Evolutionary conservation across 2,113 vertebrate species (phyloP), one percentile per base, ranked within the genome.

Genomic region (Centropus unirufus): DNA sequence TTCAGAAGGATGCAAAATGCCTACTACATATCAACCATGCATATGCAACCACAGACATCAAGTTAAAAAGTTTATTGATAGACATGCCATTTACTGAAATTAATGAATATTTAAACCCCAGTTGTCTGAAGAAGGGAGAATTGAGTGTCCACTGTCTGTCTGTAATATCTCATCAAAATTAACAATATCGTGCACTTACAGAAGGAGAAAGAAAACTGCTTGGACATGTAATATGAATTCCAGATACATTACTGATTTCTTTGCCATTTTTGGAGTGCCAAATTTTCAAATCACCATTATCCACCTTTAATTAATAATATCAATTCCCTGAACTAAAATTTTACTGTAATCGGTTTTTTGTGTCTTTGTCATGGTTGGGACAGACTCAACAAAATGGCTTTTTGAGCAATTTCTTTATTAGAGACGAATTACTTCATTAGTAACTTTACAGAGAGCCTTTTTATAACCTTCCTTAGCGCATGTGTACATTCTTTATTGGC

Each of bases 251-350:
- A 84, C 39, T 62, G 73, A 92, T 68, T 89, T 66, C 76, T 91
- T 96, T 92, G 66, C 49, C 30, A 47, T 89, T 93, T 93, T 84
- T 64, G 83, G 61, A 89, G 62, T 59, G 69, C 77, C 55, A 92
- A 84, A 64, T 91, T 94, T 96, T 94, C 13, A 13, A 90, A 96
- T 95, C 59, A 73, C 85, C 80, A 66, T 86, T 92, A 88, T 88
- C 92, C 92, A 95, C 58, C 54, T 92, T 83, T 93, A 96, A 97
- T 97, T 96, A 97, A 86, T 76, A 86, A 73, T 95, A 94, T 68
- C 66, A 87, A 91, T 94, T 96, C 10, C 69, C 70, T 7, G 5
- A 89, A 59, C 42, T 30, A 51, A 90, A 62, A 76, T 96, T 92
- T 94, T 91, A 63, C 79, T 76, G 40, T 91, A 93, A 93, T 94